These are phyloP conservation scores for Pao palembangensis DNA, from an alignment of 2,113 vertebrate species.

Conservation along the genomic window DNA sequence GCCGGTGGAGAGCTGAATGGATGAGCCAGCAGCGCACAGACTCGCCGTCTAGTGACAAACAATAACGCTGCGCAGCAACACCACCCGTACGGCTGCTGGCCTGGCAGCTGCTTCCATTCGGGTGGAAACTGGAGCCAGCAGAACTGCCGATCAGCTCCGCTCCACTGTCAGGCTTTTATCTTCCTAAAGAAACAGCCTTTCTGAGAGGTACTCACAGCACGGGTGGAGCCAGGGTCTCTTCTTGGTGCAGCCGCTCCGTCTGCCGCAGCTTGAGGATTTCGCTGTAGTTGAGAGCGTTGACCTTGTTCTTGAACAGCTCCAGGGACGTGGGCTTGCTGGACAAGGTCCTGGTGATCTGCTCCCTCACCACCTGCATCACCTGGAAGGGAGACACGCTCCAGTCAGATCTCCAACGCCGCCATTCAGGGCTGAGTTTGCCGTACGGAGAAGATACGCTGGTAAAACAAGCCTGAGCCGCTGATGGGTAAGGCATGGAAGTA, in stretches of 20 bases:
- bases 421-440: no score
- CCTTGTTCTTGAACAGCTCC: conserved; percentile 93
- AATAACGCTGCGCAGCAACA: not conserved
- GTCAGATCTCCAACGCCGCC: not conserved
- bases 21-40: no score
- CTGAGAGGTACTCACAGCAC: conserved; percentile 82
- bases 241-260: conserved; percentile 92
- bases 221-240: conserved; percentile 88
- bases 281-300: conserved; percentile 87
- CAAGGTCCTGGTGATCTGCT: conserved; percentile 93
- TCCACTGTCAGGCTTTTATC: not conserved
- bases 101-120: conserved; percentile 11
- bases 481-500: not conserved
- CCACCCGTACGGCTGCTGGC: conserved; percentile 2
- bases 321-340: conserved; percentile 88
- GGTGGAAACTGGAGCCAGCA: no score
- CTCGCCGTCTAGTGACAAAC: conserved; percentile 34
- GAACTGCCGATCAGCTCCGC: not conserved
- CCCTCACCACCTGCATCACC: conserved; percentile 98
- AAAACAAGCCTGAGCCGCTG: not conserved
- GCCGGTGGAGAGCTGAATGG: no score
- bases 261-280: conserved; percentile 95
- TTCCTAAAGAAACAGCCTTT: no score
- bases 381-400: not conserved
- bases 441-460: no score